These are phyloP conservation scores for Torymus texanus DNA, from an alignment of 2,888 invertebrate species.

Conservation along the genomic window DNA sequence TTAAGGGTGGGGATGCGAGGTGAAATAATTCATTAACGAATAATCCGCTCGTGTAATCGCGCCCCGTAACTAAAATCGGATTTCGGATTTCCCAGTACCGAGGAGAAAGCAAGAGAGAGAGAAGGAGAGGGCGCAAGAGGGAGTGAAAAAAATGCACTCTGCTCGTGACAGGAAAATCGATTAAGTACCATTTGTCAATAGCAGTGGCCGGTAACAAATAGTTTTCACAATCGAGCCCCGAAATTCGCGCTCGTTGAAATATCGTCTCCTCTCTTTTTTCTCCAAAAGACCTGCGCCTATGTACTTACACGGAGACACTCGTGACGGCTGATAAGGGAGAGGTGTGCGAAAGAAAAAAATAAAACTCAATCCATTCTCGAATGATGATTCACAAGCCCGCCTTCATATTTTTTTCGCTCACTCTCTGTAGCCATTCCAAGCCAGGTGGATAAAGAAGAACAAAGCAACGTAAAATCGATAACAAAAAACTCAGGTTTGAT, in stretches of 20 bases:
- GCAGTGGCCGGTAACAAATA: conserved; percentile 49
- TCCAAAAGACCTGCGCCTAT: conserved; percentile 3
- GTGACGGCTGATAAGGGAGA: conserved; percentile 1
- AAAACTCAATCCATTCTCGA: conserved; percentile 24
- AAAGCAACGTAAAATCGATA: conserved; percentile 15
- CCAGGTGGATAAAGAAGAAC: background rate
- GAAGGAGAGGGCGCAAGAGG: background rate
- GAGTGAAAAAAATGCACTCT: conserved; percentile 32
- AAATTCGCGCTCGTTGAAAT: conserved; percentile 37
- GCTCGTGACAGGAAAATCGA: conserved; percentile 51
- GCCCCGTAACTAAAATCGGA: conserved; percentile 28
- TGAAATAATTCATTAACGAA: conserved; percentile 43
- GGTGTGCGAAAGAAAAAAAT: background rate
- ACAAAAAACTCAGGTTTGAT: conserved; percentile 20
- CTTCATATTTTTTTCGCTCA: background rate
- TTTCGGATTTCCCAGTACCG: background rate
- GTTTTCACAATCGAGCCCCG: conserved; percentile 48
- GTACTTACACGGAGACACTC: background rate
- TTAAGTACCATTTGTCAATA: conserved; percentile 56
- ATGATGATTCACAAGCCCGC: background rate
- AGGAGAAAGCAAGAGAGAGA: conserved; percentile 17
- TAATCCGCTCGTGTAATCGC: conserved; percentile 29
- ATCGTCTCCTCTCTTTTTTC: conserved; percentile 28
- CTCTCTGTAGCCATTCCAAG: background rate
- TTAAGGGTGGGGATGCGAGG: background rate